Base-by-base conservation (phyloP, 2,888 invertebrate species). In the Agrochola lychnidis region DNA sequence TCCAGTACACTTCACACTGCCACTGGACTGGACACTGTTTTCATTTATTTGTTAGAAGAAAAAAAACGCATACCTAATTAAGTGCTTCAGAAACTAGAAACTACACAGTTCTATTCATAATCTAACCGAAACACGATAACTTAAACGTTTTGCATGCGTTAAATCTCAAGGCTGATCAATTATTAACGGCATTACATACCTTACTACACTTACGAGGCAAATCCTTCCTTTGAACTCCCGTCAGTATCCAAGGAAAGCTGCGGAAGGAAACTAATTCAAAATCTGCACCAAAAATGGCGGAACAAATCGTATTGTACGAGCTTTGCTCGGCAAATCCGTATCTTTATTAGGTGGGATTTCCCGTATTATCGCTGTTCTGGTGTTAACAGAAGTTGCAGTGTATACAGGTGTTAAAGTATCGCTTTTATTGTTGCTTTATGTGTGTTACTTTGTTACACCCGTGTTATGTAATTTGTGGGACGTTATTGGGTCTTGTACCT, bases 321-420 rank as follows among this genome's bases (percentile, higher is more conserved):
- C 82, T 84, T 78, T 84, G 59, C 64, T 84, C 74, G 45, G 85
- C 71, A 84, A 85, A 85, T 77, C 82, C 85, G 72, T 68, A 71
- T 87, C 81, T 87, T 87, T 84, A 87, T 84, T 83, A 84, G 59
- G 76, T 73, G 63, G 75, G 86, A 79, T 86, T 79, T 70, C 30
- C 72, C 30, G 71, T 86, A 74, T 86, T 84, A 75, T 74, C 53
- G 74, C 69, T 86, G 74, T 83, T 74, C 69, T 51, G 36, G 73
- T 83, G 72, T 78, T 66, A 85, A 72, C 62, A 83, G n/a, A 67
- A 73, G 63, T 83, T 86, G 73, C 70, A 71, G 36, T 68, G 61
- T 68, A 53, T 59, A 79, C 80, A 86, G 80, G 72, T 84, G 75
- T 76, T 69, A 70, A 73, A 67, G 53, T 36, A 69, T 22, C 59